Percentiles rank a stretch among this genome's conserved stretches.
Conservation (phyloP, 2,888 invertebrate genomes). For the Horisme vitalbata region DNA sequence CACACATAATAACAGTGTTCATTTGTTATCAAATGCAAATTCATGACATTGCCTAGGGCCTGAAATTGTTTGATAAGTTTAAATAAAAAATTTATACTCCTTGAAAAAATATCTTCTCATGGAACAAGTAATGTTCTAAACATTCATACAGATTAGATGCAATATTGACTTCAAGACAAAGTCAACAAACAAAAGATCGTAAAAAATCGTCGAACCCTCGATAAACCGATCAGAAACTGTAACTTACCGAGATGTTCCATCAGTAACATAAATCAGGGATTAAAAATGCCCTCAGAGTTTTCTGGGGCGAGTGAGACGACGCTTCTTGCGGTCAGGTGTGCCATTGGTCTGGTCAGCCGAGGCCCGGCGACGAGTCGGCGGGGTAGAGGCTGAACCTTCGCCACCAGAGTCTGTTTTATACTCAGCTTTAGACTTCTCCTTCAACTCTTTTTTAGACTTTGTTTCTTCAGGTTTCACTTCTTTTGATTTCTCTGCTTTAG, state of each 20-base stretch:
- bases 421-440: constrained; percentile 32
- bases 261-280: not conserved
- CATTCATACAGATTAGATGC: too few relatives aligned
- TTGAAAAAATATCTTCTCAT: too few relatives aligned
- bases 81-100: too few relatives aligned
- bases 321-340: constrained; percentile 76
- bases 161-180: not conserved
- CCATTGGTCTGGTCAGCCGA: constrained; percentile 54
- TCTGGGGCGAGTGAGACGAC: constrained; percentile 73
- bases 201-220: not conserved
- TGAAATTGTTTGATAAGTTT: too few relatives aligned
- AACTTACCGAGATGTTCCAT: constrained; percentile 11
- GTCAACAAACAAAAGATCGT: not conserved
- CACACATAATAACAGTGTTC: constrained; percentile 4
- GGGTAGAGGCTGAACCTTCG: constrained; percentile 42
- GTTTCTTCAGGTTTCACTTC: constrained; percentile 26
- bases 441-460: constrained; percentile 17
- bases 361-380: constrained; percentile 65
- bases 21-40: too few relatives aligned
- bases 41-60: too few relatives aligned
- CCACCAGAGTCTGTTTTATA: constrained; percentile 43
- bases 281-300: constrained; percentile 55
- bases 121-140: not conserved
- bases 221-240: constrained; percentile 6
- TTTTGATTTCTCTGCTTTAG: constrained; percentile 24